These are phyloP conservation scores for Papilio machaon DNA, from an alignment of 1,140 invertebrate species.

Conservation along the genomic window DNA sequence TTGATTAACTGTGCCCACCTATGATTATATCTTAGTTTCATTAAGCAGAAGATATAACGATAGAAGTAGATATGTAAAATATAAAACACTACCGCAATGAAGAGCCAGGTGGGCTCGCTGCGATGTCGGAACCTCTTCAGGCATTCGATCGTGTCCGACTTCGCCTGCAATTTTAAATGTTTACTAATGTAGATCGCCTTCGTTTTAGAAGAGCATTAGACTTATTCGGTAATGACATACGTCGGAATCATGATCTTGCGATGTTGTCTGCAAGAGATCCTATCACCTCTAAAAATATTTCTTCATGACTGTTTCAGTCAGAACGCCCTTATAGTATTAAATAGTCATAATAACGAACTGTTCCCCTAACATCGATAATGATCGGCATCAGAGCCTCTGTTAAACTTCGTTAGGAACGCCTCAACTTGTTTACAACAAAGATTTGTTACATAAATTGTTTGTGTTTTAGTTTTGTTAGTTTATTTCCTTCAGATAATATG, in stretches of 20 bases:
- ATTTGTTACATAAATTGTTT: neutral
- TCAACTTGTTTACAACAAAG: neutral
- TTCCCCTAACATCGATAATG: neutral
- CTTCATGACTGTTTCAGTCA: neutral
- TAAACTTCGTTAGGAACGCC: conserved; percentile 17
- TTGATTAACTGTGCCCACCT: no score
- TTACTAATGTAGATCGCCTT: neutral
- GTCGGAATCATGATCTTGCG: neutral
- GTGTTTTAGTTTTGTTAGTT: neutral
- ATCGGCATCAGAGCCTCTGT: neutral
- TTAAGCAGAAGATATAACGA: neutral
- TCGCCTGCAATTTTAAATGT: conserved; percentile 84
- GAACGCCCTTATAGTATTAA: neutral
- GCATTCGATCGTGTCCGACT: conserved; percentile 90
- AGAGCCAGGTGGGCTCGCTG: conserved; percentile 96
- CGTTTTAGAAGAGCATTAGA: neutral
- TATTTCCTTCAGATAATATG: no score
- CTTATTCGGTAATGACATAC: no score
- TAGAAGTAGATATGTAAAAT: no score
- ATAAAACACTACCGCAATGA: conserved; percentile 86
- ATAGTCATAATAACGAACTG: neutral
- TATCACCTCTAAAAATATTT: neutral
- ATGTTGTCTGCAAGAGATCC: neutral
- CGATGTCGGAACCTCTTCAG: conserved; percentile 91
- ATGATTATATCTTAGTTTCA: neutral